Evolutionary conservation across 2,113 vertebrate genomes (phyloP).

Genomic region (Turdus rufiventris): DNA sequence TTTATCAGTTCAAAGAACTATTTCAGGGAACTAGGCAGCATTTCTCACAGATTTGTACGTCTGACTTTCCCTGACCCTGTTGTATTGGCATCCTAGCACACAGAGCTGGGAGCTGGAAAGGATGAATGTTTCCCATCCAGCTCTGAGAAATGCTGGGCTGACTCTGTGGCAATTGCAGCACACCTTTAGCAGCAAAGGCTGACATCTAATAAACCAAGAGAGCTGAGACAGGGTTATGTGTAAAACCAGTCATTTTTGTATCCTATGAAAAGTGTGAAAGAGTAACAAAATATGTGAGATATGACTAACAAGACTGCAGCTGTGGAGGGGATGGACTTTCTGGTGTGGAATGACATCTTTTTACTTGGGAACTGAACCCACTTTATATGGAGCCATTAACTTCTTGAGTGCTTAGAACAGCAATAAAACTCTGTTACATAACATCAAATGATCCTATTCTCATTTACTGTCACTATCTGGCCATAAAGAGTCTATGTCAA

Average conservation of each 20-base stretch:
- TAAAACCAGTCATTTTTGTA: background rate
- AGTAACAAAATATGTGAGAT: background rate
- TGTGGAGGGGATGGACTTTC: background rate
- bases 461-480: background rate
- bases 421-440: background rate
- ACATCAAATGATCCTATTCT: background rate
- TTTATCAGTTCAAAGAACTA: background rate
- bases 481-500: background rate
- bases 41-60: background rate
- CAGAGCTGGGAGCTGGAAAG: background rate
- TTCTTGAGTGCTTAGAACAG: background rate
- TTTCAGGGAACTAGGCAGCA: background rate
- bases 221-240: background rate
- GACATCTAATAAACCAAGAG: background rate
- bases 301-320: background rate
- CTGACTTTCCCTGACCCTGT: background rate
- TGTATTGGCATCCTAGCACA: background rate
- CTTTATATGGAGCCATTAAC: background rate
- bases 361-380: background rate
- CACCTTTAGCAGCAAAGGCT: background rate
- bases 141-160: background rate
- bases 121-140: background rate
- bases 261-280: background rate
- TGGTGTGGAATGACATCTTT: background rate
- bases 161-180: background rate